A percentile compares a stretch with the other conserved stretches of the same genome.
Conservation (phyloP, 1,140 invertebrate genomes). For the Cephus cinctus region DNA sequence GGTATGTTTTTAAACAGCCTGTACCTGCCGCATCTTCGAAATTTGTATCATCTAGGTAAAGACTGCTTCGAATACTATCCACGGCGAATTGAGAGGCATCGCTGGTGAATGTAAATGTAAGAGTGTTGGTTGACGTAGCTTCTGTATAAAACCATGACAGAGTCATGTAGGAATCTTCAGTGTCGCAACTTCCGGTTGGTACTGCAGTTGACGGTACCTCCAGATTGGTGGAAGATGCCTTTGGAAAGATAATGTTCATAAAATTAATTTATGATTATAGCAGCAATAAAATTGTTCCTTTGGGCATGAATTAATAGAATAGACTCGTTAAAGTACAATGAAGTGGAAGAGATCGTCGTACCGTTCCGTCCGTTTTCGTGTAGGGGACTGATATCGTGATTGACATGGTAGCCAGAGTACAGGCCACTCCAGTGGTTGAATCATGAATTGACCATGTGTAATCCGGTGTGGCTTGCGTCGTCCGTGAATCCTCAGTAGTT, state of each 20-base stretch:
- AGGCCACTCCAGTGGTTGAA: slow-evolving; percentile 3
- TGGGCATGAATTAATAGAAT: no score
- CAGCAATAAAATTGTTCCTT: no score
- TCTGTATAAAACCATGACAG: slow-evolving; percentile 9
- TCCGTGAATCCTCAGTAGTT: background rate
- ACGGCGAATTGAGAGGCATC: background rate
- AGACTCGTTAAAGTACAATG: no score
- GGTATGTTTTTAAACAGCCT: background rate
- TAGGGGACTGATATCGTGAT: slow-evolving; percentile 16
- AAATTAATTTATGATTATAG: no score
- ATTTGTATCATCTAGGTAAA: slow-evolving; percentile 6
- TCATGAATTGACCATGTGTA: slow-evolving; percentile 17
- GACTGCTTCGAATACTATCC: background rate
- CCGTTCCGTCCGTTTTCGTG: slow-evolving; percentile 4
- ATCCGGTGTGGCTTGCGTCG: background rate
- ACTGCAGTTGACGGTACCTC: slow-evolving; percentile 16
- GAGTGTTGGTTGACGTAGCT: background rate
- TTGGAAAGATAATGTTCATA: background rate
- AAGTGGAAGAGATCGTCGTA: no score
- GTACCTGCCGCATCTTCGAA: slow-evolving; percentile 6
- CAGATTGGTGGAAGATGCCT: background rate
- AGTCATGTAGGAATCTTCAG: slow-evolving; percentile 14
- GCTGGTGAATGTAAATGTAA: slow-evolving; percentile 5
- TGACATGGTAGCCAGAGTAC: slow-evolving; percentile 22
- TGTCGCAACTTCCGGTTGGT: slow-evolving; percentile 17